Conservation (phyloP, 92 coral and sea anemone species). For the Hydrozoanthus gracilis region DNA sequence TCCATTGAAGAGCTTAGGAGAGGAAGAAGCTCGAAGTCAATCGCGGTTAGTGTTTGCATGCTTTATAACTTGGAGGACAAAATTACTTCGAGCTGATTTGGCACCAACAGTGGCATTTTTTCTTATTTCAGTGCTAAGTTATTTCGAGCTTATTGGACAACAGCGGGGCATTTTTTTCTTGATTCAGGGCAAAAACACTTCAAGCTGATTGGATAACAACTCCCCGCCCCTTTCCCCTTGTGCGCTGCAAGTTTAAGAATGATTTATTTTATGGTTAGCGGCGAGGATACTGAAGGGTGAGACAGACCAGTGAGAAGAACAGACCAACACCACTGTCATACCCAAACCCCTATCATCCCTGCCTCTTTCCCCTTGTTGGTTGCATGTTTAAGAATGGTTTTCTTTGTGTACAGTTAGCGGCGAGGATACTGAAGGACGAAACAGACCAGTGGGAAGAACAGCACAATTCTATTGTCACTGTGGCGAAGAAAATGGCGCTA, state of each 20-base stretch:
- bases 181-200: too few species aligned
- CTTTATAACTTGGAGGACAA: neutral
- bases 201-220: too few species aligned
- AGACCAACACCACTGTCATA: conserved; percentile 80
- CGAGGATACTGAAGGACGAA: conserved; percentile 87
- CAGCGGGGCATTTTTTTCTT: too few species aligned
- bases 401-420: conserved; percentile 75
- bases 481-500: conserved; percentile 92
- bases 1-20: conserved; percentile 86
- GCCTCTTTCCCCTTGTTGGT: too few species aligned
- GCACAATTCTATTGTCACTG: conserved; percentile 85
- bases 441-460: conserved; percentile 98
- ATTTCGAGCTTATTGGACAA: too few species aligned
- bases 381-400: neutral
- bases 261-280: conserved; percentile 61
- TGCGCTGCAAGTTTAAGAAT: neutral
- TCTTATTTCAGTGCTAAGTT: too few species aligned
- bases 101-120: too few species aligned
- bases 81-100: neutral
- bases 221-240: too few species aligned
- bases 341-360: too few species aligned
- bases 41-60: conserved; percentile 67
- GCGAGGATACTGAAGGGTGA: conserved; percentile 91
- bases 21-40: conserved; percentile 83
- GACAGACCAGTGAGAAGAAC: conserved; percentile 97